These are phyloP conservation scores for Toxostoma redivivum DNA, from an alignment of 2,113 vertebrate species.

Conservation along the genomic window DNA sequence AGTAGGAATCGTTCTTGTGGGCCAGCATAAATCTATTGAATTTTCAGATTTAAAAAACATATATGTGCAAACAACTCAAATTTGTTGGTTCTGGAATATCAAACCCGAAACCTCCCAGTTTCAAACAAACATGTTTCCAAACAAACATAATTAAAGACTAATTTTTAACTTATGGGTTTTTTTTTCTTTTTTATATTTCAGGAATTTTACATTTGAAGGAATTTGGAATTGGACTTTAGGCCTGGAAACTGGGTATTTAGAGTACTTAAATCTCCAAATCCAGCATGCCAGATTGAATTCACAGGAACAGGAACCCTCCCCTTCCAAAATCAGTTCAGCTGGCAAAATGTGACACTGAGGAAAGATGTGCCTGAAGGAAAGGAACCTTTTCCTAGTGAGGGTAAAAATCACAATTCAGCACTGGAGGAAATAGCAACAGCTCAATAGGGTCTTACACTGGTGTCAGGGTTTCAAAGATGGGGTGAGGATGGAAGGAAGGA, in stretches of 20 bases:
- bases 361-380: not conserved
- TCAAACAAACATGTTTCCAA: not conserved
- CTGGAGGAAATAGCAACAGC: not conserved
- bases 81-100: not conserved
- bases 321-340: not conserved
- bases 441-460: rapidly evolving
- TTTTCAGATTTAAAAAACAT: not conserved
- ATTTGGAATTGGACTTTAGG: not conserved
- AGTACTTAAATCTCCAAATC: not conserved
- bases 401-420: not conserved
- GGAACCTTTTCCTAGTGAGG: not conserved
- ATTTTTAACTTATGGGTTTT: not conserved
- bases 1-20: not conserved
- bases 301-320: not conserved
- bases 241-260: not conserved
- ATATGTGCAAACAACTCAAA: not conserved
- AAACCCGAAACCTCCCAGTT: not conserved
- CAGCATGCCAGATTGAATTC: not conserved
- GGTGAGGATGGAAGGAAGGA: not conserved
- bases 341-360: too few relatives aligned
- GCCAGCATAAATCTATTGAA: not conserved
- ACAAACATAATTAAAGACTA: not conserved
- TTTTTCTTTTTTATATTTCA: not conserved
- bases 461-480: not conserved
- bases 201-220: not conserved